Conservation (phyloP, 2,113 vertebrate species). For the Ophthalmolycus amberensis region DNA sequence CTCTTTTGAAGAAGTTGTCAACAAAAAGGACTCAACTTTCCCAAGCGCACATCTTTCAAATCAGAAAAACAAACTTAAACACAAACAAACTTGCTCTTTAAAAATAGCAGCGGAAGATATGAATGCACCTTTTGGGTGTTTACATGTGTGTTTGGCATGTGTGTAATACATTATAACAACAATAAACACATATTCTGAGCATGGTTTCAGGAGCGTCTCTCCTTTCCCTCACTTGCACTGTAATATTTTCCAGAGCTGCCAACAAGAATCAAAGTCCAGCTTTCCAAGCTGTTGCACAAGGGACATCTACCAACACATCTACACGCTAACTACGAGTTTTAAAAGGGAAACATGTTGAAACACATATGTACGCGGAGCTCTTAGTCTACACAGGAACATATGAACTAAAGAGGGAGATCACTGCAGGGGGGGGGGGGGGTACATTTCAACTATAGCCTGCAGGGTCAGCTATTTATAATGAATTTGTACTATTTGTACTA, state of each 20-base stretch:
- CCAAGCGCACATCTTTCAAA: background rate
- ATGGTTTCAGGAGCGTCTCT: slow-evolving; percentile 14
- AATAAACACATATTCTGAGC: background rate
- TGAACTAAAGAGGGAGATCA: background rate
- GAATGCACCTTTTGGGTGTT: background rate
- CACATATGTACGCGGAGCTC: background rate
- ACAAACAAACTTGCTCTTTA: background rate
- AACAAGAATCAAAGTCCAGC: slow-evolving; percentile 82
- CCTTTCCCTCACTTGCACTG: slow-evolving; percentile 62
- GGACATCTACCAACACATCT: slow-evolving; percentile 27
- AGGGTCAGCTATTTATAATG: background rate
- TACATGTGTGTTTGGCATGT: background rate
- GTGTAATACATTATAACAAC: background rate
- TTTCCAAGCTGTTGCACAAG: slow-evolving; percentile 74
- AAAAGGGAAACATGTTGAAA: slow-evolving; percentile 2
- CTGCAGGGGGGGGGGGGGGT: background rate
- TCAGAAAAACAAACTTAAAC: background rate
- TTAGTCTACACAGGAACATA: background rate
- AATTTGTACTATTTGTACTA: background rate
- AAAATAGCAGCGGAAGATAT: background rate
- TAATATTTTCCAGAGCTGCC: slow-evolving; percentile 66
- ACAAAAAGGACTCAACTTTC: background rate
- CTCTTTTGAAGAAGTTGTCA: background rate
- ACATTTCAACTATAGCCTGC: background rate
- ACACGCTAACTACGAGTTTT: background rate